A percentile compares a stretch with the other conserved stretches of the same genome.
phyloP scores from a whole-genome alignment of 1,140 invertebrate genomes.

The Panagrolaimus sp. region DNA sequence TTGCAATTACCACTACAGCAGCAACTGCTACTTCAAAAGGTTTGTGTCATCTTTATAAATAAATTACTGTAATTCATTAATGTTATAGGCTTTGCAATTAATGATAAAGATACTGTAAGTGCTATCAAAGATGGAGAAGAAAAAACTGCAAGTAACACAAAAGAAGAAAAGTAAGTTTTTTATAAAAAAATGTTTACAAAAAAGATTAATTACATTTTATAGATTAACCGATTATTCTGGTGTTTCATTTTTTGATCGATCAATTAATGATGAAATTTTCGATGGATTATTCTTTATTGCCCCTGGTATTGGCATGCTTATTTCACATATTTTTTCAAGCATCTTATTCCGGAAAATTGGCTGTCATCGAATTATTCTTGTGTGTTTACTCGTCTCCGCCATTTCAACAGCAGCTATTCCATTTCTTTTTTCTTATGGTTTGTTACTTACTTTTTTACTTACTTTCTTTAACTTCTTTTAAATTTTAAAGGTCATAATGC shows the following conservation, averaged over 20 bases:
- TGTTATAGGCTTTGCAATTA: neutral
- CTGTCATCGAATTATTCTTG: conserved; percentile 7
- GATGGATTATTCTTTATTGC: neutral
- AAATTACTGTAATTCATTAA: neutral
- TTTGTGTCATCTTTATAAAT: neutral
- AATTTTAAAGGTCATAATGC: neutral
- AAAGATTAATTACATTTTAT: no score
- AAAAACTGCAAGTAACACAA: no score
- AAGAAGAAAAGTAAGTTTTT: no score
- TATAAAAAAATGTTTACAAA: no score
- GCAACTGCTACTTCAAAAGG: neutral
- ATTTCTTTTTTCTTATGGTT: neutral
- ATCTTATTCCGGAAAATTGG: conserved; percentile 4
- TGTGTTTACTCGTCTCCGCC: neutral
- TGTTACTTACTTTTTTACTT: neutral
- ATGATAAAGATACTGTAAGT: neutral
- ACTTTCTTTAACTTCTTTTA: neutral
- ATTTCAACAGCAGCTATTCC: neutral
- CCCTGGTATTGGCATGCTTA: conserved; percentile 7
- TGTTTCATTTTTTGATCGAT: neutral
- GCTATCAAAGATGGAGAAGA: neutral
- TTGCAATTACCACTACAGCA: neutral
- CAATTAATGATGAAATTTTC: neutral
- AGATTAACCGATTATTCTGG: neutral
- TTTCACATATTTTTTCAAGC: neutral